Percentiles rank a stretch among this genome's conserved stretches.
phyloP scores from a whole-genome alignment of 2,888 invertebrate species.

The Cephus sareptanus region DNA sequence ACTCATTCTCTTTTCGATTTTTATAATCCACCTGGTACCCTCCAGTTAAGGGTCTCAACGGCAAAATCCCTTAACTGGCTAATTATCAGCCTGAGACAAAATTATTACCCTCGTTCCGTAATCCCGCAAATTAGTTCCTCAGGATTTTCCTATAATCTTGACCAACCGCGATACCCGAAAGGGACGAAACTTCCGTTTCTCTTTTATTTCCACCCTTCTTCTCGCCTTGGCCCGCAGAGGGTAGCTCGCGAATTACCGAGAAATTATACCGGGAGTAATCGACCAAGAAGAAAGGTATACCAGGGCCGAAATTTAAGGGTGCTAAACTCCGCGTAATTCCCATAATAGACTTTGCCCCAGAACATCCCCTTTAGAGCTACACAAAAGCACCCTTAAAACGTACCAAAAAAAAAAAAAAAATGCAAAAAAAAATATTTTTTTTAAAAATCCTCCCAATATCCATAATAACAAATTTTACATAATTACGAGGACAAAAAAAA shows the following conservation, averaged over 20 bases:
- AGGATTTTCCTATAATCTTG: neutral
- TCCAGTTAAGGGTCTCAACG: neutral
- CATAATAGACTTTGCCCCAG: neutral
- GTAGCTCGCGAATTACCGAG: neutral
- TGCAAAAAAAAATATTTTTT: too few species aligned
- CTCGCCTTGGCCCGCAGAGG: neutral
- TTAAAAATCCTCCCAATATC: neutral
- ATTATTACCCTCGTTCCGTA: neutral
- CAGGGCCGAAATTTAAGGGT: neutral
- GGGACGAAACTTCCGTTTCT: neutral
- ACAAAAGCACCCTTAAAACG: neutral
- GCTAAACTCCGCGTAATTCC: neutral
- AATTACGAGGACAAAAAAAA: neutral
- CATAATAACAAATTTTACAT: neutral
- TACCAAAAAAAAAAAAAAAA: neutral
- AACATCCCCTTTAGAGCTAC: neutral
- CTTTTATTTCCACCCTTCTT: neutral
- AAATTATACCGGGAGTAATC: neutral
- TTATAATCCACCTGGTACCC: neutral
- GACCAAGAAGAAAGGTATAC: neutral
- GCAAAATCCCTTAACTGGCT: neutral
- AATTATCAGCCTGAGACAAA: neutral
- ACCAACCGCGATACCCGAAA: neutral
- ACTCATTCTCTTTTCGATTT: neutral
- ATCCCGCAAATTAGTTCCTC: neutral